Percentiles rank a stretch among this genome's conserved stretches.
phyloP scores from a whole-genome alignment of 2,113 vertebrate genomes.

The Camelus dromedarius region DNA sequence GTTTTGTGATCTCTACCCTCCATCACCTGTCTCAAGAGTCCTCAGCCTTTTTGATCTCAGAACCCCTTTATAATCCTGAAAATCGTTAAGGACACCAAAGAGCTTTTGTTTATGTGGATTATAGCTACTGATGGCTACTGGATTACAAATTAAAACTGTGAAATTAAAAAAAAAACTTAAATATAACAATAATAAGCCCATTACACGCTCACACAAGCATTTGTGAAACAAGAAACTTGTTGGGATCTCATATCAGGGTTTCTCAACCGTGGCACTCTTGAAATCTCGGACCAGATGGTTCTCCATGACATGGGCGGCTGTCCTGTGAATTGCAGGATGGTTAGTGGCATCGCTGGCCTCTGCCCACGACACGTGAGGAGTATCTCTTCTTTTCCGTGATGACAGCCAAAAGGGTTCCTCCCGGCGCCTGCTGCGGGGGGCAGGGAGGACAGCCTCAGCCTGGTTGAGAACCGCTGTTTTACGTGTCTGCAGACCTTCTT shows the following conservation, averaged over 20 bases:
- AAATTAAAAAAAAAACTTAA: not conserved
- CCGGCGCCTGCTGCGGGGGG: not conserved
- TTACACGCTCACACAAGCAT: not conserved
- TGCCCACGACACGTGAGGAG: not conserved
- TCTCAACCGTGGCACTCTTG: not conserved
- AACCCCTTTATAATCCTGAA: not conserved
- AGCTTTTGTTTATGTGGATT: conserved; percentile 53
- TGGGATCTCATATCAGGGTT: not conserved
- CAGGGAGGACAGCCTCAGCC: too few species aligned
- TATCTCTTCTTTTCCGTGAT: not conserved
- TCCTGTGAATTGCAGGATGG: not conserved
- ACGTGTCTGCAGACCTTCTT: not conserved
- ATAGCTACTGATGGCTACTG: not conserved
- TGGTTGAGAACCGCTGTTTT: not conserved
- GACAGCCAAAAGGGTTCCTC: not conserved
- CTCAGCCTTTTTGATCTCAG: not conserved
- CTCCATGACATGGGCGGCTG: not conserved
- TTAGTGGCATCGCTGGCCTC: not conserved
- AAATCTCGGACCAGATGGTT: not conserved
- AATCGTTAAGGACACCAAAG: not conserved
- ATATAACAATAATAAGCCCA: not conserved
- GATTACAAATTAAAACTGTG: not conserved
- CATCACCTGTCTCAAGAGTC: not conserved
- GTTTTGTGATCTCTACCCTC: not conserved
- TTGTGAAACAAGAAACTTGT: not conserved